Percentiles rank a stretch among this genome's conserved stretches.
Evolutionary conservation across 2,888 invertebrate species (phyloP).

Genomic region (Hololepta plana): DNA sequence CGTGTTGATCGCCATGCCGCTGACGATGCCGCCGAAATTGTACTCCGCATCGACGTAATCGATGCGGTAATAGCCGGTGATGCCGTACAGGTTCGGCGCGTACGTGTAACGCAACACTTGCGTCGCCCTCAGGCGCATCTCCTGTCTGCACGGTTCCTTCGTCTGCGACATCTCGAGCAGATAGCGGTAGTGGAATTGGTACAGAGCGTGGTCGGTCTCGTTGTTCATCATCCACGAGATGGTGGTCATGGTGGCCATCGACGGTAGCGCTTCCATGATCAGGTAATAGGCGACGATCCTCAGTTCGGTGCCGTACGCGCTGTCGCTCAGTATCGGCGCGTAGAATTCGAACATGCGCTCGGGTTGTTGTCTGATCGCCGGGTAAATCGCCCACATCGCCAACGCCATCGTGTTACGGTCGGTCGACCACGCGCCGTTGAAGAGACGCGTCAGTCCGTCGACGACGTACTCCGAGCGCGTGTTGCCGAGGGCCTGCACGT

Average conservation of each 20-base stretch:
- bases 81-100: conserved; percentile 15
- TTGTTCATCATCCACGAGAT: conserved; percentile 26
- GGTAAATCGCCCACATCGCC: conserved; percentile 25
- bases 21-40: conserved; percentile 21
- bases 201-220: conserved; percentile 27
- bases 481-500: conserved; percentile 29
- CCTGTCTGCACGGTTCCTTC: conserved; percentile 24
- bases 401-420: conserved; percentile 22
- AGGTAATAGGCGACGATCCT: conserved; percentile 26
- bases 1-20: conserved; percentile 5
- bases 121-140: conserved; percentile 17
- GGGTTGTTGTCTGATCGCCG: conserved; percentile 15
- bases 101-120: conserved; percentile 21
- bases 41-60: conserved; percentile 26
- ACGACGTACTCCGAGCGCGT: conserved; percentile 23
- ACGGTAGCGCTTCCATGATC: conserved; percentile 23
- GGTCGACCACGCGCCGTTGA: conserved; percentile 20
- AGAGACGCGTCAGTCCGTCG: conserved; percentile 24
- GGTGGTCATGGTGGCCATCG: conserved; percentile 21
- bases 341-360: conserved; percentile 20
- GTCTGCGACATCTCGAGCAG: conserved; percentile 25
- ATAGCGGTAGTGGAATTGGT: conserved; percentile 29
- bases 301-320: conserved; percentile 23
- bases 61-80: conserved; percentile 19
- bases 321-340: conserved; percentile 29